A percentile compares a stretch with the other conserved stretches of the same genome.
These are phyloP conservation scores for Pyrochroa serraticornis DNA, from an alignment of 2,888 invertebrate genomes.

Conservation along the genomic window DNA sequence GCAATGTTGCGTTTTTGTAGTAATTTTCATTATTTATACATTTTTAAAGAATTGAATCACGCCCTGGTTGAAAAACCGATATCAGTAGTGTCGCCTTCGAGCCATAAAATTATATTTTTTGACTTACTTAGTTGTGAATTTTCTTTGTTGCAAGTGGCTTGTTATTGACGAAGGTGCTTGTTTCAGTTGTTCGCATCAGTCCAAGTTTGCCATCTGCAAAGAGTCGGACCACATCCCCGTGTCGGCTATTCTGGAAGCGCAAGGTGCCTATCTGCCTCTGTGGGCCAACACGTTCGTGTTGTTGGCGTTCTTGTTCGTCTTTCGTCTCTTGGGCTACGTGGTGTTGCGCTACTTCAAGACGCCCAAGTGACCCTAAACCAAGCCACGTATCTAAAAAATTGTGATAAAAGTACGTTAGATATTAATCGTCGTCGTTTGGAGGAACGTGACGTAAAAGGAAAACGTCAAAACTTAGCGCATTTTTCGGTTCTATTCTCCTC, in stretches of 20 bases:
- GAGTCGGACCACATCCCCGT: slow-evolving; percentile 69
- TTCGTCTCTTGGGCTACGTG: slow-evolving; percentile 74
- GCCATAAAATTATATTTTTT: no score
- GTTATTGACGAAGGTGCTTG: no score
- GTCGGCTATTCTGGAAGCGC: slow-evolving; percentile 69
- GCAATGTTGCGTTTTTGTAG: no score
- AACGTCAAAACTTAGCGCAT: slow-evolving; percentile 24
- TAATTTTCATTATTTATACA: no score
- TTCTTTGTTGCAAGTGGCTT: no score
- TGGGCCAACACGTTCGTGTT: slow-evolving; percentile 78
- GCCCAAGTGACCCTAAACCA: slow-evolving; percentile 63
- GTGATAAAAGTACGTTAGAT: slow-evolving; percentile 45
- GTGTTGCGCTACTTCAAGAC: slow-evolving; percentile 73
- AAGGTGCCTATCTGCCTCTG: slow-evolving; percentile 68
- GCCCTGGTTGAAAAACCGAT: no score
- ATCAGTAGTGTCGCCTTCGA: no score
- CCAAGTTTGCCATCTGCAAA: slow-evolving; percentile 69
- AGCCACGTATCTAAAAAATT: slow-evolving; percentile 39
- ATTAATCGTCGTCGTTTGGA: slow-evolving; percentile 25
- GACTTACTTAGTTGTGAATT: no score
- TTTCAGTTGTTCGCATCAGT: slow-evolving; percentile 71
- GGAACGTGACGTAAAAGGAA: slow-evolving; percentile 10
- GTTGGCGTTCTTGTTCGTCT: slow-evolving; percentile 71
- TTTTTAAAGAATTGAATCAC: no score
- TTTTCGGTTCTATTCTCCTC: slow-evolving; percentile 1